These are phyloP conservation scores for Nothoprocta perdicaria DNA, from an alignment of 2,113 vertebrate genomes.

Conservation along the genomic window DNA sequence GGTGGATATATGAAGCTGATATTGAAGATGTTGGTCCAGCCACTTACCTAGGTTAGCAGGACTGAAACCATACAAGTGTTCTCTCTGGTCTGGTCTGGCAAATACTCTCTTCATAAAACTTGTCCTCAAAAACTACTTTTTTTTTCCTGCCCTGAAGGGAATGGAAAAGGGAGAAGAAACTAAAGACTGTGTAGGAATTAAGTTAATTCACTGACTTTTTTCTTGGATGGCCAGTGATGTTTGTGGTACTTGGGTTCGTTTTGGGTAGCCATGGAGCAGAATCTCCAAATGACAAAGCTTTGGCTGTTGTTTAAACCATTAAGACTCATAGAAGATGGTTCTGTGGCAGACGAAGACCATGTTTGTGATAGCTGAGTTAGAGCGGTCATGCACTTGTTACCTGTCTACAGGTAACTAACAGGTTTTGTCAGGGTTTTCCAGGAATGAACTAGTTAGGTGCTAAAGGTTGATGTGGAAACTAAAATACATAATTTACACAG, in stretches of 20 bases:
- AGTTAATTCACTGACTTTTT: background rate
- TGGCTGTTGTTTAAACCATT: background rate
- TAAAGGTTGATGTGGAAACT: background rate
- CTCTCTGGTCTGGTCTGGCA: background rate
- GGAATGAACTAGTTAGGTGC: background rate
- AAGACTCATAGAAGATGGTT: background rate
- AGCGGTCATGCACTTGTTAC: background rate
- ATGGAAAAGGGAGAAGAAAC: background rate
- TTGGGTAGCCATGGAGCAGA: background rate
- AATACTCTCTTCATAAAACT: background rate
- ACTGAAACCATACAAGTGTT: background rate
- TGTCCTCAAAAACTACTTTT: background rate
- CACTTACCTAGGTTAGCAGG: background rate
- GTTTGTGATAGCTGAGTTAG: background rate
- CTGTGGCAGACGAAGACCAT: background rate
- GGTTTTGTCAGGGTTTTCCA: background rate
- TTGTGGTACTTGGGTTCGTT: background rate
- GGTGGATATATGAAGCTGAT: background rate
- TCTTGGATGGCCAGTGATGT: background rate
- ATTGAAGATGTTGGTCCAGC: background rate
- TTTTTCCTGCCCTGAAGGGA: background rate
- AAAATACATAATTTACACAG: background rate
- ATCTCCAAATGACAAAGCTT: background rate
- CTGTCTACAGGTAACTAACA: background rate
- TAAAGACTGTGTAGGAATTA: background rate